A percentile compares a stretch with the other conserved stretches of the same genome.
These are phyloP conservation scores for Micropoecilia bifurca DNA, from an alignment of 2,797 vertebrate genomes.

Conservation along the genomic window DNA sequence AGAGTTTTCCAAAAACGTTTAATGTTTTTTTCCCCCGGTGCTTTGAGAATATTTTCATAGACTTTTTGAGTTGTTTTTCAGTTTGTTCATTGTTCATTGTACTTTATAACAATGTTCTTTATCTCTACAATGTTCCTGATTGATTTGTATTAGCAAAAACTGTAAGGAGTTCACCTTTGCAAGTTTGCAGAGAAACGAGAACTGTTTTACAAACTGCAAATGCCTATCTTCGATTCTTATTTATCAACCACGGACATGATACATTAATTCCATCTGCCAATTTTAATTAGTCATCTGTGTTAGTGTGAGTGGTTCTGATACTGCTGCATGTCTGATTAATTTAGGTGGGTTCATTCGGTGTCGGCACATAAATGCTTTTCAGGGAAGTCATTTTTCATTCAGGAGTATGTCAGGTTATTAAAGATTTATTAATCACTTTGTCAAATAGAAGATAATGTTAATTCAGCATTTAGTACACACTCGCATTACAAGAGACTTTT, in stretches of 20 bases:
- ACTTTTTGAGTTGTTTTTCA: no score
- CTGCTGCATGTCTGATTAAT: constrained; percentile 66
- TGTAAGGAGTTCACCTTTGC: constrained; percentile 36
- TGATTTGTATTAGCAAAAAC: constrained; percentile 17
- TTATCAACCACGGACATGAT: constrained; percentile 71
- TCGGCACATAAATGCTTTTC: constrained; percentile 64
- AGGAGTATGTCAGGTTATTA: constrained; percentile 56
- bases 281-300: constrained; percentile 70
- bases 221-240: constrained; percentile 63
- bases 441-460: constrained; percentile 55
- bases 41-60: no score
- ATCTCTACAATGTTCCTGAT: neutral
- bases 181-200: constrained; percentile 27
- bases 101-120: no score
- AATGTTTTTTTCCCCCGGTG: no score
- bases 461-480: constrained; percentile 41
- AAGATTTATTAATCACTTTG: constrained; percentile 58
- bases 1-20: no score
- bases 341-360: constrained; percentile 61
- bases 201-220: constrained; percentile 51
- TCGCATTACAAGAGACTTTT: neutral
- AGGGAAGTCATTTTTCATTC: constrained; percentile 60
- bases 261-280: constrained; percentile 64
- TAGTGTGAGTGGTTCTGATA: constrained; percentile 41
- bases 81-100: no score